These are phyloP conservation scores for Minunthozetes semirufus DNA, from an alignment of 2,888 invertebrate genomes.

Conservation along the genomic window DNA sequence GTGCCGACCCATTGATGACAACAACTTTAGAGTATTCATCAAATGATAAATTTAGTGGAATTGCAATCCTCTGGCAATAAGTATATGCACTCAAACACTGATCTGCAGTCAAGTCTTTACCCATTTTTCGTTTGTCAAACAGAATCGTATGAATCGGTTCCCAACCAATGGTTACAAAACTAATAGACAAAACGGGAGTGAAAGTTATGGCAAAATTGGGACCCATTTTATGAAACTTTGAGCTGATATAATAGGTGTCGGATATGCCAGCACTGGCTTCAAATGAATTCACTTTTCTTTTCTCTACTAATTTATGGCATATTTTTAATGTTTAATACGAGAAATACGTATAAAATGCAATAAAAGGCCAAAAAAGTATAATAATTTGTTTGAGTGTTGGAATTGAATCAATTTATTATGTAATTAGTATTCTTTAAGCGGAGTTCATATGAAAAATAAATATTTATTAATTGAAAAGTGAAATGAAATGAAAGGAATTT, in stretches of 20 bases:
- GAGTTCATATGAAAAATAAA: too few species aligned
- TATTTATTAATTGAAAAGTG: too few species aligned
- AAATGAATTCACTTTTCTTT: too few species aligned
- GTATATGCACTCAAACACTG: background rate
- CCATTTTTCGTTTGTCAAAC: background rate
- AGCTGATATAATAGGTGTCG: background rate
- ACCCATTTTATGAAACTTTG: background rate
- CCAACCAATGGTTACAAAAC: background rate
- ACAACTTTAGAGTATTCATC: slow-evolving; percentile 21
- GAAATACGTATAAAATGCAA: too few species aligned
- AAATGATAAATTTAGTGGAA: slow-evolving; percentile 28
- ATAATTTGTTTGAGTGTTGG: too few species aligned
- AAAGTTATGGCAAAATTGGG: slow-evolving; percentile 10
- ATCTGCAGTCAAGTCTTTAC: background rate
- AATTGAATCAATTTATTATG: too few species aligned
- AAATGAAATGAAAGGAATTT: too few species aligned
- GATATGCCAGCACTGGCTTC: background rate
- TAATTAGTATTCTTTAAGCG: too few species aligned
- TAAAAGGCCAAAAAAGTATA: too few species aligned
- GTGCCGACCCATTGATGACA: slow-evolving; percentile 13
- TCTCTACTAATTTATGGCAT: too few species aligned
- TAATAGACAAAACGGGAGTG: background rate
- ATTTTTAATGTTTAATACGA: too few species aligned
- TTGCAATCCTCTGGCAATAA: slow-evolving; percentile 10
- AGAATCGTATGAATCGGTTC: background rate